Percentiles rank a stretch among this genome's conserved stretches.
Conservation (phyloP, 2,888 invertebrate genomes). For the Corythucha ciliata region DNA sequence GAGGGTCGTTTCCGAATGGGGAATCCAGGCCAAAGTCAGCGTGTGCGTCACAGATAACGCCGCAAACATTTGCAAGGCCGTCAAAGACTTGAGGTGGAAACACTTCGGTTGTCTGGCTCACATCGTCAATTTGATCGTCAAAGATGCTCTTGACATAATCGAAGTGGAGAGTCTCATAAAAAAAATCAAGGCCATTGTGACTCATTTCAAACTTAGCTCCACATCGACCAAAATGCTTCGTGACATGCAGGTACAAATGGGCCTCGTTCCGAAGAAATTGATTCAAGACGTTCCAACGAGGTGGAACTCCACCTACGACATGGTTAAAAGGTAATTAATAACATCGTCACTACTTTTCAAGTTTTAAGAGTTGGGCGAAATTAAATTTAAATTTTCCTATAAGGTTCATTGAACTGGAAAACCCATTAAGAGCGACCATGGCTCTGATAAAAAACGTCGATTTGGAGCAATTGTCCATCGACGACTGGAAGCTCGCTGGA, state of each 20-base stretch:
- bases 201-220: no score
- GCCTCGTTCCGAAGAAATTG: slow-evolving; percentile 21
- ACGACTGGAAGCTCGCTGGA: slow-evolving; percentile 1
- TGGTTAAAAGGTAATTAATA: slow-evolving; percentile 23
- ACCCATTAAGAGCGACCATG: slow-evolving; percentile 10
- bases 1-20: slow-evolving; percentile 23
- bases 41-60: slow-evolving; percentile 32
- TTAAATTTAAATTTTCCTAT: no score
- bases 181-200: no score
- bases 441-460: no score
- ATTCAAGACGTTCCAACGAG: slow-evolving; percentile 23
- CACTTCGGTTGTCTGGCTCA: no score
- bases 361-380: no score
- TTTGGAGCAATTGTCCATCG: no score
- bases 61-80: slow-evolving; percentile 35
- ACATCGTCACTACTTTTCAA: no score
- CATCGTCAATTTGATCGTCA: no score
- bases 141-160: no score
- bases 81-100: slow-evolving; percentile 32
- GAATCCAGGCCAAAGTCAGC: slow-evolving; percentile 33
- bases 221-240: no score
- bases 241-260: slow-evolving; percentile 15
- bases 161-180: no score
- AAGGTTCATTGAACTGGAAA: slow-evolving; percentile 23
- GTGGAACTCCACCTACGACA: slow-evolving; percentile 24